Evolutionary conservation across 1,140 invertebrate genomes (phyloP).

Genomic region (Temnothorax longispinosus): DNA sequence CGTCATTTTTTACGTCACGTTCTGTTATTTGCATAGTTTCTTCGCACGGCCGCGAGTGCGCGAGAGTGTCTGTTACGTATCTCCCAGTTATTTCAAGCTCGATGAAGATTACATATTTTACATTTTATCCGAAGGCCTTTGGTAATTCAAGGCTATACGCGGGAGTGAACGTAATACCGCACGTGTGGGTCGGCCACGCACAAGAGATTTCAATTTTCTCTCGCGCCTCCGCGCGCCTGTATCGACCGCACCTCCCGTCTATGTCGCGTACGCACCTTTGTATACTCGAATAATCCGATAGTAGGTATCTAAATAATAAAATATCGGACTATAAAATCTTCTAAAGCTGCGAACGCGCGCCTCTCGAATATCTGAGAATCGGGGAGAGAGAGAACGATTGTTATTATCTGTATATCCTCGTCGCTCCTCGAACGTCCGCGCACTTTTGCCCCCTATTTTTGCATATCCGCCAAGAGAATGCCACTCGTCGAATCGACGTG

Average conservation of each 20-base stretch:
- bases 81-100: slow-evolving; percentile 55
- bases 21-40: slow-evolving; percentile 34
- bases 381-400: neutral
- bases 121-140: slow-evolving; percentile 51
- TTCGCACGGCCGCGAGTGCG: neutral
- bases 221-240: slow-evolving; percentile 12
- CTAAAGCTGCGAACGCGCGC: slow-evolving; percentile 14
- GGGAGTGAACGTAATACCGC: slow-evolving; percentile 39
- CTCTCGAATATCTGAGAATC: slow-evolving; percentile 9
- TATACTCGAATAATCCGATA: slow-evolving; percentile 67
- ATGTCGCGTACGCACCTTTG: slow-evolving; percentile 53
- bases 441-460: slow-evolving; percentile 7
- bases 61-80: slow-evolving; percentile 27
- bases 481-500: slow-evolving; percentile 30
- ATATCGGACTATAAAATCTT: slow-evolving; percentile 52
- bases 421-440: neutral
- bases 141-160: slow-evolving; percentile 67
- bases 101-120: slow-evolving; percentile 71
- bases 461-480: slow-evolving; percentile 13
- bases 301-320: slow-evolving; percentile 68
- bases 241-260: slow-evolving; percentile 66
- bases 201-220: slow-evolving; percentile 53
- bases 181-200: slow-evolving; percentile 39
- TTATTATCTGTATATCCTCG: slow-evolving; percentile 25
- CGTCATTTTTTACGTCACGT: slow-evolving; percentile 45